Evolutionary conservation across 2,888 invertebrate genomes (phyloP), one percentile per base, ranked within the genome.

Genomic region (Aradus depressus): DNA sequence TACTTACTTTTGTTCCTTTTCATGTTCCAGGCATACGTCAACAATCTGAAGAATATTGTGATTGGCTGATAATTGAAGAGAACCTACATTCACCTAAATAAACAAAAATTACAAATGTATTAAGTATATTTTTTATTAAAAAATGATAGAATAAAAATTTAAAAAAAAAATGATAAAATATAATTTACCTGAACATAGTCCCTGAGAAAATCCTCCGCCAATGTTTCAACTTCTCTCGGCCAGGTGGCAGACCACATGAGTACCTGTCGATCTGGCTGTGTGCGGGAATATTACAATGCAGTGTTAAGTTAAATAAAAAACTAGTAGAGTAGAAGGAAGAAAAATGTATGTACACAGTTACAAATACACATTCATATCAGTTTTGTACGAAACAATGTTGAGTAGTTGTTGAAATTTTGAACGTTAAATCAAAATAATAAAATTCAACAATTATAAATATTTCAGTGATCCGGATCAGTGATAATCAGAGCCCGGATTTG

Each of bases 181-280:
- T 19, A 35, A 45, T 28, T 32, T 14, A 93, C 78, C 70, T 93
- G 95, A 60, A 92, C 83, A 64, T 91, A 92, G 63, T 91, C 85
- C 47, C 79, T 80, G 16, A 96, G 75, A 67, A 93, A 97, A 65
- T 96, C 95, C 62, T 88, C 84, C n/a, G 96, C 96, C 6, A 63
- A 47, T 31, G 60, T 62, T 14, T 61, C 59, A 2, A 97, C 95
- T 73, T 96, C 96, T 65, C 90, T 92, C 0, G 96, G 96, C 96
- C 96, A 97, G 10, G 96, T 97, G 0, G 96, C 96, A 57, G 92
- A 92, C 90, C 93, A 97, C 96, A 97, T 97, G 39, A 96, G 74
- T 12, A 91, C 92, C 69, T 97, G 96, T 63, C 96, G 75, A 65
- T 95, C 92, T 14, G 92, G 92, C 71, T 72, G 26, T 16, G n/a